A percentile compares a stretch with the other conserved stretches of the same genome.
Conservation (phyloP, 2,888 invertebrate genomes). For the Napeogenes sylphis region DNA sequence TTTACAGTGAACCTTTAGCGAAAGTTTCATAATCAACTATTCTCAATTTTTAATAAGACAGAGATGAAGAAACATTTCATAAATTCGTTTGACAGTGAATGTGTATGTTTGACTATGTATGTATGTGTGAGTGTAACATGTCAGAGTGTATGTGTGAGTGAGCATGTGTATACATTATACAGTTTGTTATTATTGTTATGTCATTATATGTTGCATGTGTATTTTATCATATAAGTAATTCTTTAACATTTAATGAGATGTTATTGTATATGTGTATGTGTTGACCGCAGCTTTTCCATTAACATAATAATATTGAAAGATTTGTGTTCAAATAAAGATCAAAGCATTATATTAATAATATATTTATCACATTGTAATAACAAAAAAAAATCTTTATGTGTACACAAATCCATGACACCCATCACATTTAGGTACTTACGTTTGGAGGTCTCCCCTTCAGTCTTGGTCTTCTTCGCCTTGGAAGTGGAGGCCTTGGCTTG, state of each 20-base stretch:
- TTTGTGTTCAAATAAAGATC: conserved; percentile 19
- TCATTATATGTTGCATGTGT: too few species aligned
- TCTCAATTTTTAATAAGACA: too few species aligned
- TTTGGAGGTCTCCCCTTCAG: conserved; percentile 54
- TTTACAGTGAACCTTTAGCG: too few species aligned
- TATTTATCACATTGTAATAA: too few species aligned
- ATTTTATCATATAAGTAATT: too few species aligned
- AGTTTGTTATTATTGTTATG: background rate
- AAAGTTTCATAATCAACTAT: too few species aligned
- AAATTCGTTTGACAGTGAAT: too few species aligned
- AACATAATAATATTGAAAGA: conserved; percentile 13
- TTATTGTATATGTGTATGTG: background rate
- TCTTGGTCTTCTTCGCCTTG: conserved; percentile 54
- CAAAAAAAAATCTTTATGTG: conserved; percentile 6
- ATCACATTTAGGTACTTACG: conserved; percentile 55
- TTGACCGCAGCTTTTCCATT: conserved; percentile 23
- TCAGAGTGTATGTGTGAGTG: background rate
- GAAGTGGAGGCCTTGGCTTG: conserved; percentile 46
- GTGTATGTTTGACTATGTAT: background rate
- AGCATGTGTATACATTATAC: background rate
- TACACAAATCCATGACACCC: conserved; percentile 44
- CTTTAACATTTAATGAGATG: too few species aligned
- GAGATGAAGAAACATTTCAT: too few species aligned
- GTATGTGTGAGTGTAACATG: background rate
- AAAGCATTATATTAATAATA: too few species aligned